phyloP scores from a whole-genome alignment of 1,140 invertebrate genomes.

The Eumaeus atala region DNA sequence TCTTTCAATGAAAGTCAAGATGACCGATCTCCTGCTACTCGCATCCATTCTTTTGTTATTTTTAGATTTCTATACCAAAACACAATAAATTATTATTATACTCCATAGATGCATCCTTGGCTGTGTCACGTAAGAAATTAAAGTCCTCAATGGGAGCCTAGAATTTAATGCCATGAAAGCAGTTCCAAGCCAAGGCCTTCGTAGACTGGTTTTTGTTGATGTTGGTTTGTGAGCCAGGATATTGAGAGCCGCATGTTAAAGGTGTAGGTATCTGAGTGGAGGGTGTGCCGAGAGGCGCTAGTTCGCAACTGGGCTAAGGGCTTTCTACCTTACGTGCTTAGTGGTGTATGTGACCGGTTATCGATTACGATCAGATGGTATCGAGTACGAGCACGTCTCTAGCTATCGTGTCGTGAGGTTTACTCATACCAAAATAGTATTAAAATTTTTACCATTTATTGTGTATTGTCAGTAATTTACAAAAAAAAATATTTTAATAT shows the following conservation, averaged over 20 bases:
- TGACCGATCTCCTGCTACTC: no score
- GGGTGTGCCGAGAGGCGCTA: slow-evolving; percentile 34
- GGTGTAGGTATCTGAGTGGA: slow-evolving; percentile 36
- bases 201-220: slow-evolving; percentile 22
- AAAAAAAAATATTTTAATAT: no score
- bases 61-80: no score
- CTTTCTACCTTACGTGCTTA: slow-evolving; percentile 39
- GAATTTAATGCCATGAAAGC: slow-evolving; percentile 22
- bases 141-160: slow-evolving; percentile 25
- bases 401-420: no score
- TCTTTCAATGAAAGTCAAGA: no score
- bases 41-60: no score
- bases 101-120: no score
- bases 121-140: slow-evolving; percentile 22
- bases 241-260: slow-evolving; percentile 26
- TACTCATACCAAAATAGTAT: no score
- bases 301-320: slow-evolving; percentile 60
- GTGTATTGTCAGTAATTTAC: no score
- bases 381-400: not conserved
- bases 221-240: slow-evolving; percentile 24
- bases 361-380: slow-evolving; percentile 25
- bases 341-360: slow-evolving; percentile 32
- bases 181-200: slow-evolving; percentile 21
- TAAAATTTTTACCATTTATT: no score
- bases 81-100: no score